phyloP scores from a whole-genome alignment of 1,140 invertebrate species.

The Orchesella cincta region DNA sequence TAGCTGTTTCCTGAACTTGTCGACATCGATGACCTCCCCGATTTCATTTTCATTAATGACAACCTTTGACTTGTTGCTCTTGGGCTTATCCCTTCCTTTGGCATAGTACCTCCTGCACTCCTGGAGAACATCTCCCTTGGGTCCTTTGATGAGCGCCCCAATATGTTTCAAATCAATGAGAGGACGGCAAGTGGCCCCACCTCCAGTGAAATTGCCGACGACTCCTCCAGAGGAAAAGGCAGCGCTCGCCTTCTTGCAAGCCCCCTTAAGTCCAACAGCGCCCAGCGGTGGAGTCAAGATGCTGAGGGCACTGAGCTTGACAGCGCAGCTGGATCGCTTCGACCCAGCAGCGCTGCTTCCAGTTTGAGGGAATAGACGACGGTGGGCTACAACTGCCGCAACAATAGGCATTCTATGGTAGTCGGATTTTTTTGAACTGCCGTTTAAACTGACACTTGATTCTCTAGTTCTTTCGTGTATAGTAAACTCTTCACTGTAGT shows the following conservation, averaged over 20 bases:
- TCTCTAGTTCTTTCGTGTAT: conserved; percentile 9
- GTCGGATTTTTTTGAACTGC: not conserved
- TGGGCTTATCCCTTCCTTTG: conserved; percentile 50
- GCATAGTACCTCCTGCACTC: conserved; percentile 44
- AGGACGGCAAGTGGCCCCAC: not conserved
- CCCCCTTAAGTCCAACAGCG: not conserved
- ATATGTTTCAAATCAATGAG: not conserved
- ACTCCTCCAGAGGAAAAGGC: not conserved
- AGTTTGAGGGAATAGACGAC: conserved; percentile 27
- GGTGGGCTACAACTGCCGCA: conserved; percentile 41
- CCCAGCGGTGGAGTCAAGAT: not conserved
- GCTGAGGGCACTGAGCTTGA: not conserved
- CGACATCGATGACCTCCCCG: conserved; percentile 69
- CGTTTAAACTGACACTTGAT: not conserved
- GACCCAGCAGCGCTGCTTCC: conserved; percentile 1
- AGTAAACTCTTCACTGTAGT: conserved; percentile 22
- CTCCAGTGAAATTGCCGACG: not conserved
- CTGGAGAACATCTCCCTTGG: not conserved
- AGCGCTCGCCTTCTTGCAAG: not conserved
- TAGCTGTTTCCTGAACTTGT: conserved; percentile 68
- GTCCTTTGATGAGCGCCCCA: not conserved
- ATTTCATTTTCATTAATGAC: conserved; percentile 69
- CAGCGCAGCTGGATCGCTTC: not conserved
- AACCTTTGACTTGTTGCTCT: conserved; percentile 65
- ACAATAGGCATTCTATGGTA: conserved; percentile 44